Percentiles rank a stretch among this genome's conserved stretches.
phyloP scores from a whole-genome alignment of 92 coral and sea anemone species.

The Porites cylindrica region DNA sequence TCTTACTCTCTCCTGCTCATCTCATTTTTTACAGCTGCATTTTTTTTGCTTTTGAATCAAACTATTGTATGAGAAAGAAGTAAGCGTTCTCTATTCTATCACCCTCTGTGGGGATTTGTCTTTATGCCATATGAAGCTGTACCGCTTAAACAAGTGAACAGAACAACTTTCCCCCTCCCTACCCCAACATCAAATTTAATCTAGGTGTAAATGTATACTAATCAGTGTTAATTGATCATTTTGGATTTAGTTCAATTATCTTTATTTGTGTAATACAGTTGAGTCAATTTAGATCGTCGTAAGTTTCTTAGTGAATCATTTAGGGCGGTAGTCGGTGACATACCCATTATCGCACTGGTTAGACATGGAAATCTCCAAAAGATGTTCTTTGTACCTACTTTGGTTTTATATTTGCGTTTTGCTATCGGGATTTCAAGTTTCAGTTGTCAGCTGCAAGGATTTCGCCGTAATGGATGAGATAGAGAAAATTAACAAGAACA shows the following conservation, averaged over 20 bases:
- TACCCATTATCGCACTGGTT: neutral
- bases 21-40: too few relatives aligned
- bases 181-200: neutral
- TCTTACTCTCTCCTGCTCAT: too few relatives aligned
- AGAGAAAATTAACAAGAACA: neutral
- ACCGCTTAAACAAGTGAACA: neutral
- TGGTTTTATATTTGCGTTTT: neutral
- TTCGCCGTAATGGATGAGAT: conserved; percentile 28
- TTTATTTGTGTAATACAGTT: neutral
- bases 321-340: neutral
- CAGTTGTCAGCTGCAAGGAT: neutral
- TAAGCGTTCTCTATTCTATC: too few relatives aligned
- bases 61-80: too few relatives aligned
- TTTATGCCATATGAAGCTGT: too few relatives aligned
- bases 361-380: conserved; percentile 9
- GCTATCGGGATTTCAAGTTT: neutral
- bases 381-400: neutral
- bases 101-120: too few relatives aligned
- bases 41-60: too few relatives aligned
- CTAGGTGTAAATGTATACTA: neutral
- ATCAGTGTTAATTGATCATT: neutral
- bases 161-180: neutral
- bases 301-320: neutral
- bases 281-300: neutral
- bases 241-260: neutral